Conservation (phyloP, 2,113 vertebrate genomes). For the Neogale vison region DNA sequence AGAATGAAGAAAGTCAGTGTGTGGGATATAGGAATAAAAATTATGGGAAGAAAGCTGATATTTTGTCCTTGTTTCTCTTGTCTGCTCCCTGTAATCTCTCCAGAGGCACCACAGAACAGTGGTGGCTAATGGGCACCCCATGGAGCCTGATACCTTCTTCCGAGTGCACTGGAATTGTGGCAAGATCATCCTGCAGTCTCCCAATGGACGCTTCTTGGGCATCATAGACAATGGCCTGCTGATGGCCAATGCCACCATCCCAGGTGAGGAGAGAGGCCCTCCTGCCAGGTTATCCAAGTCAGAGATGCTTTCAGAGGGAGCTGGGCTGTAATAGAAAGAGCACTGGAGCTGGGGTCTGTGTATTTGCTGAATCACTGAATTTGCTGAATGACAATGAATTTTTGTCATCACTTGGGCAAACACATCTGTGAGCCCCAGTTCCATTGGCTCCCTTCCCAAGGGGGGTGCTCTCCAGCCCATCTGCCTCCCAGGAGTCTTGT, state of each 20-base stretch:
- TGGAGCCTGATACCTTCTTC: constrained; percentile 75
- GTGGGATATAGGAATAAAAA: neutral
- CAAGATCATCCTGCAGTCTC: constrained; percentile 70
- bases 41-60: neutral
- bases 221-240: constrained; percentile 57
- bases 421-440: neutral
- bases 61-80: neutral
- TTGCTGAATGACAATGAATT: neutral
- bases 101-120: constrained; percentile 69
- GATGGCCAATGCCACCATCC: constrained; percentile 46
- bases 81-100: neutral
- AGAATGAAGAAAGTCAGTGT: neutral
- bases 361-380: neutral
- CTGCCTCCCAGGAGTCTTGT: neutral
- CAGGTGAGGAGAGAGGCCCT: constrained; percentile 51
- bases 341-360: neutral
- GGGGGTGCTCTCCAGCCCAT: neutral
- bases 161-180: constrained; percentile 72
- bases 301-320: neutral
- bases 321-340: neutral
- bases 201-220: constrained; percentile 64
- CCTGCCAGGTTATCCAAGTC: neutral
- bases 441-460: neutral
- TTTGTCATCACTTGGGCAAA: neutral
- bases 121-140: constrained; percentile 64